Conservation (phyloP, 2,888 invertebrate species). For the Phasia obesa region DNA sequence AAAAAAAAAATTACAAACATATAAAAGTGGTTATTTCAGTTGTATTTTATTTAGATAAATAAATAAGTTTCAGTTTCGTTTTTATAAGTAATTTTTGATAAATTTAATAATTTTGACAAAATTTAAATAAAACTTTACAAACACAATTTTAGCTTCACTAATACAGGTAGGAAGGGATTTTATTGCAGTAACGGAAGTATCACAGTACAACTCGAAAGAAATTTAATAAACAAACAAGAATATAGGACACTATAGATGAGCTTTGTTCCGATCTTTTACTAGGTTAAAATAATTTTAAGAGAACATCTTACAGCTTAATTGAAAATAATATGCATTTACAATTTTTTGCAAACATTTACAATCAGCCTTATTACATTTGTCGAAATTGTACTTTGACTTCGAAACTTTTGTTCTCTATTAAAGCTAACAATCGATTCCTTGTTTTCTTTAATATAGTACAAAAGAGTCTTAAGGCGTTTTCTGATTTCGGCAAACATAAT, state of each 20-base stretch:
- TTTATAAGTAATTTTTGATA: conserved; percentile 10
- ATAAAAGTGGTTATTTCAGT: not conserved
- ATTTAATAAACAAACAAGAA: not conserved
- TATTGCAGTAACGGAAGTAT: conserved; percentile 56
- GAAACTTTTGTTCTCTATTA: no score
- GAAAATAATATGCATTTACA: not conserved
- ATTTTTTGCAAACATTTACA: not conserved
- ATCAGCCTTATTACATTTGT: no score
- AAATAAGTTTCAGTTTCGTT: conserved; percentile 44
- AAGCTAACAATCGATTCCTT: no score
- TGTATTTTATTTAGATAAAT: conserved; percentile 55
- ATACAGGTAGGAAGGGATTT: not conserved
- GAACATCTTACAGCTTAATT: not conserved
- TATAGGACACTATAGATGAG: conserved; percentile 11
- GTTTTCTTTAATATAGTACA: no score
- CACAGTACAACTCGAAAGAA: conserved; percentile 61
- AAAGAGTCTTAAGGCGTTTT: no score
- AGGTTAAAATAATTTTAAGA: not conserved
- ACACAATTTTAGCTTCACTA: conserved; percentile 38
- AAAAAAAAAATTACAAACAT: no score
- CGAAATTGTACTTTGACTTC: no score
- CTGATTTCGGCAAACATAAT: no score
- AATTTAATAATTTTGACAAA: conserved; percentile 50
- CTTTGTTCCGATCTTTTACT: not conserved
- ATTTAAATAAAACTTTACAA: conserved; percentile 36